A percentile compares a stretch with the other conserved stretches of the same genome.
These are phyloP conservation scores for Chrysopilus asiliformis DNA, from an alignment of 2,888 invertebrate species.

Conservation along the genomic window DNA sequence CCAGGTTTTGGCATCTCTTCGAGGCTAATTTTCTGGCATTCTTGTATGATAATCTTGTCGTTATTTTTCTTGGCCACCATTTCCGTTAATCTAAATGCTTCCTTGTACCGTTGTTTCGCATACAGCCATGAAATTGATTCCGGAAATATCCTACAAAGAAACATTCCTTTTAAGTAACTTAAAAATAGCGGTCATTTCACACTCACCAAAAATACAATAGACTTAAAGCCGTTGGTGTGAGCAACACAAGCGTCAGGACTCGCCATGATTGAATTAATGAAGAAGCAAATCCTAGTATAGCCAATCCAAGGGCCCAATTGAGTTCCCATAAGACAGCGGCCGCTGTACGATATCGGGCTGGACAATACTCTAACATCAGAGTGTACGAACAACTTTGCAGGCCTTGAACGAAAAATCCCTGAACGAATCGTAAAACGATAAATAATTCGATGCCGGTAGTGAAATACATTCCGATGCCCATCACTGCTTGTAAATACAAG, in stretches of 20 bases:
- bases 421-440: conserved; percentile 30
- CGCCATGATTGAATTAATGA: conserved; percentile 40
- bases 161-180: no score
- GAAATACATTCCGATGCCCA: conserved; percentile 20
- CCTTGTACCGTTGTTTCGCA: conserved; percentile 25
- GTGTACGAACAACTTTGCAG: conserved; percentile 39
- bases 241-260: conserved; percentile 38
- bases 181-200: no score
- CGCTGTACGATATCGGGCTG: conserved; percentile 34
- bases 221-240: conserved; percentile 37
- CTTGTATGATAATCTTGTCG: conserved; percentile 12
- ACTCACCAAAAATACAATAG: conserved; percentile 33
- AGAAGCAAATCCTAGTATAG: conserved; percentile 34
- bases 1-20: conserved; percentile 1
- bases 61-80: conserved; percentile 27
- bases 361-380: conserved; percentile 38
- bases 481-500: conserved; percentile 31
- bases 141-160: conserved; percentile 30
- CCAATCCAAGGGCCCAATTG: conserved; percentile 37
- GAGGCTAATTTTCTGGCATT: conserved; percentile 12
- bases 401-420: conserved; percentile 39
- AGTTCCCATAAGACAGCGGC: conserved; percentile 37
- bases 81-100: conserved; percentile 27
- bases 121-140: conserved; percentile 35
- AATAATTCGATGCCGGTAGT: conserved; percentile 29